phyloP scores from a whole-genome alignment of 1,140 invertebrate species.

The Druon quercuslanigerum region DNA sequence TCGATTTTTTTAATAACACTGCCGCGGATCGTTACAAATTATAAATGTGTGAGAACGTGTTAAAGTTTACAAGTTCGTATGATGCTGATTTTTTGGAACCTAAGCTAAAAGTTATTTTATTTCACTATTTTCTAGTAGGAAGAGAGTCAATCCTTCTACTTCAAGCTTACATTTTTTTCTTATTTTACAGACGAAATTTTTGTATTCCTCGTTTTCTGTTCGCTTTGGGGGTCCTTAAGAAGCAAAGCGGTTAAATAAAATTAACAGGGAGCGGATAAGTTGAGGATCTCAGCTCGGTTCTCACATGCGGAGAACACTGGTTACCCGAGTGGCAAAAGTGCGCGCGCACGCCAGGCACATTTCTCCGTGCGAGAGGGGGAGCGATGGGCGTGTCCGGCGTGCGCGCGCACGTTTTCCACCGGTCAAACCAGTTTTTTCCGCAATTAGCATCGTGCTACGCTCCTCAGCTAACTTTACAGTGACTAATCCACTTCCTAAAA shows the following conservation, averaged over 20 bases:
- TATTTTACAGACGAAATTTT: constrained; percentile 12
- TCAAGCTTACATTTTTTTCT: constrained; percentile 5
- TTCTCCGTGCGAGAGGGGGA: no score
- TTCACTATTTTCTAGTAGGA: constrained; percentile 22
- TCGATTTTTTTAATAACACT: neutral
- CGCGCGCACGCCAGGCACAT: no score
- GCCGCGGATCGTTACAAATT: constrained; percentile 2
- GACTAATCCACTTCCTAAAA: no score
- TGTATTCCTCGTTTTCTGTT: neutral
- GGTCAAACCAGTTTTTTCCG: no score
- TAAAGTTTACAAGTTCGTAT: neutral
- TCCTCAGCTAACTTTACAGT: no score
- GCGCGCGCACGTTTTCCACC: no score
- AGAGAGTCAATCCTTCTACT: constrained; percentile 17
- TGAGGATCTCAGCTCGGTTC: no score
- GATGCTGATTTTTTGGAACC: neutral
- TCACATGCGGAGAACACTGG: no score
- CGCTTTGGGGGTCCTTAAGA: neutral
- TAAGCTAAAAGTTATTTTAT: constrained; percentile 16
- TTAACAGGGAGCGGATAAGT: no score
- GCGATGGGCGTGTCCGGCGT: no score
- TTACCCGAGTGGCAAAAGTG: no score
- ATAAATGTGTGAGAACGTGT: constrained; percentile 6
- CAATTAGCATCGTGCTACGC: no score
- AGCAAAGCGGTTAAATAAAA: neutral